Percentiles rank a stretch among this genome's conserved stretches.
These are phyloP conservation scores for Pseudonaja textilis DNA, from an alignment of 2,113 vertebrate species.

Conservation along the genomic window DNA sequence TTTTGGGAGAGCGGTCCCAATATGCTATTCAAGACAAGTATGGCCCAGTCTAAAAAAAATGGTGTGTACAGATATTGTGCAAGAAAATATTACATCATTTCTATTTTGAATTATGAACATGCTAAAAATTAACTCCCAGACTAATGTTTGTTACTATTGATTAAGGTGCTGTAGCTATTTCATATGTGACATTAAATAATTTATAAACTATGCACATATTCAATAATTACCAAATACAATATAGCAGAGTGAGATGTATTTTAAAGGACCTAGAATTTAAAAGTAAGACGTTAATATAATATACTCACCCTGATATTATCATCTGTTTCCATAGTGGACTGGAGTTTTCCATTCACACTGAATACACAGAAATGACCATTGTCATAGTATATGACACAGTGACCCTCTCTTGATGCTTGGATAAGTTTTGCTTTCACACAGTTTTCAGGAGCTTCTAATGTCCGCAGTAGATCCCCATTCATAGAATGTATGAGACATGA, in stretches of 20 bases:
- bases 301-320: conserved; percentile 86
- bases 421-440: conserved; percentile 86
- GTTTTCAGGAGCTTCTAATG: conserved; percentile 82
- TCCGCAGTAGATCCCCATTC: conserved; percentile 95
- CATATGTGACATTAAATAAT: neutral
- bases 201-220: neutral
- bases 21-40: neutral
- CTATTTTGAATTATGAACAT: neutral
- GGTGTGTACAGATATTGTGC: neutral
- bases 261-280: neutral
- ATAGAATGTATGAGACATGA: conserved; percentile 99
- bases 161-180: neutral
- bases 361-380: conserved; percentile 90
- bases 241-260: neutral
- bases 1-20: neutral
- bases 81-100: neutral
- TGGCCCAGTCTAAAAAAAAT: neutral
- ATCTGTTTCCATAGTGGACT: conserved; percentile 83
- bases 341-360: conserved; percentile 92
- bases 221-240: neutral
- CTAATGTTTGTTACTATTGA: neutral
- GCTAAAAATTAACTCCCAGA: neutral
- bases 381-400: conserved; percentile 93
- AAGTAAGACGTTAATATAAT: neutral
- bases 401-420: conserved; percentile 90